Conservation (phyloP, 2,888 invertebrate species). For the Carpatolechia fugitivella region DNA sequence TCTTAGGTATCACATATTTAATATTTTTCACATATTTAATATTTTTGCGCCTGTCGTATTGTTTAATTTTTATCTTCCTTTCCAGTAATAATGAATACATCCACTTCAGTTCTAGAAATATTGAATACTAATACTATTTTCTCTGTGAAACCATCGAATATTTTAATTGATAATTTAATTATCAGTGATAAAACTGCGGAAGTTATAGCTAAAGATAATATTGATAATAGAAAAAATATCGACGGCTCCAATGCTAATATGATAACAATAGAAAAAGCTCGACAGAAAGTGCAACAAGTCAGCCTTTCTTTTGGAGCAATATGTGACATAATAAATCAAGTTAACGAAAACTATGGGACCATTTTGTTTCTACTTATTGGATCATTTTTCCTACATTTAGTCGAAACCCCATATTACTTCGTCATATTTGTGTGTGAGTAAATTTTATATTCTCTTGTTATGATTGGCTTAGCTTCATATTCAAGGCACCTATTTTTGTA, state of each 20-base stretch:
- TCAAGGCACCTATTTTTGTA: too few relatives aligned
- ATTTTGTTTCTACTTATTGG: not conserved
- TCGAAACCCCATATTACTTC: slow-evolving; percentile 2
- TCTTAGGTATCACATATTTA: too few relatives aligned
- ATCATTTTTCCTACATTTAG: not conserved
- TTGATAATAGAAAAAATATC: not conserved
- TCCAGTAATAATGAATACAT: too few relatives aligned
- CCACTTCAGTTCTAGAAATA: too few relatives aligned
- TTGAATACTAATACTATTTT: too few relatives aligned
- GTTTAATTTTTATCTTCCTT: too few relatives aligned
- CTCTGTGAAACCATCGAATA: too few relatives aligned
- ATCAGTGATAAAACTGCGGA: too few relatives aligned
- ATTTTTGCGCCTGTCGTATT: too few relatives aligned
- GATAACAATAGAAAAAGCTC: not conserved
- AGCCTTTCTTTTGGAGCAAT: not conserved
- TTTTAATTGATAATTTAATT: not conserved
- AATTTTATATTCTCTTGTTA: not conserved
- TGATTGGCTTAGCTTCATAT: too few relatives aligned
- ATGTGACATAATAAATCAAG: not conserved
- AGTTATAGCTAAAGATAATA: not conserved
- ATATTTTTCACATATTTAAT: too few relatives aligned
- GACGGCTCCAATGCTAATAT: not conserved
- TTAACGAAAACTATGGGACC: not conserved
- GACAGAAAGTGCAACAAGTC: not conserved
- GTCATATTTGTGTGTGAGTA: not conserved